These are phyloP conservation scores for Archips xylosteana DNA, from an alignment of 2,888 invertebrate species.

Conservation along the genomic window DNA sequence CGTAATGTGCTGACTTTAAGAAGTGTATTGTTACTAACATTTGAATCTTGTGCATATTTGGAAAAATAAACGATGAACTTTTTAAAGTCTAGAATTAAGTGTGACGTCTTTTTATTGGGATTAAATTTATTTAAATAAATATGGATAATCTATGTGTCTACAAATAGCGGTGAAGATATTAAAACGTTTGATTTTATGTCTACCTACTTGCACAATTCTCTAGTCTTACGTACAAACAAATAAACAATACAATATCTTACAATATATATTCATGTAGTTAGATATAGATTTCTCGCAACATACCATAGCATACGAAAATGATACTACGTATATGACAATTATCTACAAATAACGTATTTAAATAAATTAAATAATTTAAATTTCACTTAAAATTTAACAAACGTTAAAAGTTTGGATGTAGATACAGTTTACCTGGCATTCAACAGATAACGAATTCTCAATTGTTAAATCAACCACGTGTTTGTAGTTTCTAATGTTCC, in stretches of 20 bases:
- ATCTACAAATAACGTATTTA: too few species aligned
- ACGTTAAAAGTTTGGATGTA: background rate
- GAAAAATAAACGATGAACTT: constrained; percentile 25
- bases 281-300: too few species aligned
- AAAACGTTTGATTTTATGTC: background rate
- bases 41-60: constrained; percentile 40
- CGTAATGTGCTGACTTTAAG: constrained; percentile 31
- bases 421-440: background rate
- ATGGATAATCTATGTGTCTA: background rate
- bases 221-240: background rate
- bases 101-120: background rate
- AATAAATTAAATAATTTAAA: background rate
- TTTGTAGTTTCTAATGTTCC: background rate
- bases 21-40: constrained; percentile 40
- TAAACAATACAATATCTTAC: too few species aligned
- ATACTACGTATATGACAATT: background rate
- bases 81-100: constrained; percentile 31
- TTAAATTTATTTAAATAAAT: background rate
- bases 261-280: too few species aligned
- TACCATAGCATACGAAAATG: too few species aligned
- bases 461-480: background rate
- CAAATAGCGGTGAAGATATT: background rate
- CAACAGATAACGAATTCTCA: background rate
- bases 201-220: background rate
- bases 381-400: background rate